Base-by-base conservation (phyloP, 2,113 vertebrate genomes). In the Pagrus major region DNA sequence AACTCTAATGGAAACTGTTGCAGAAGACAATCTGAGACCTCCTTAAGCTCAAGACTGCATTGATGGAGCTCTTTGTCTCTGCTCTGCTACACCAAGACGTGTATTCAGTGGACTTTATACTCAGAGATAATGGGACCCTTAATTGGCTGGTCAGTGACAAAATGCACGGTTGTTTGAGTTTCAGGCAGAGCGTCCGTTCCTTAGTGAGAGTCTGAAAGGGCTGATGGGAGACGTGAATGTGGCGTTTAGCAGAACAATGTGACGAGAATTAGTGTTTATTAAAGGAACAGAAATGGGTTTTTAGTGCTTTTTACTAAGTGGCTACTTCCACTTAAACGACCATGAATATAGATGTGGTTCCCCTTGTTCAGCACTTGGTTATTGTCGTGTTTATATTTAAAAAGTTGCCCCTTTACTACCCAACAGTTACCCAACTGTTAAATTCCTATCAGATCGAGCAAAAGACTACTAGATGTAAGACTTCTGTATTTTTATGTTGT, bases 31-130 rank as follows among this genome's bases (percentile, higher is more conserved):
- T 80, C 59, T 0, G 11, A 83, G 73, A 10, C 25, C 76, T 82
- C 65, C 69, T 89, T 69, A 54, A 61, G 52, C 80, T 90, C n/a
- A 33, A 88, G 83, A 64, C 84, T 74, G 60, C 78, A 73, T 59
- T 78, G 87, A 80, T 80, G 74, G 60, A 0, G 39, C 46, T 80
- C 86, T 89, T 93, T 93, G 87, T 90, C 70, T 90, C 64, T 27
- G 70, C 9, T 44, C 65, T 55, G 81, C 75, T 37, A 71, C 85
- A 81, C 76, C 79, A 80, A 90, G 78, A 86, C 65, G 77, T 82
- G 89, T 56, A 87, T 93, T 93, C 89, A 91, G 76, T 76, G 72
- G 80, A 88, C 79, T 80, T 80, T 84, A 87, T 85, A 54, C 86
- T 84, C 55, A 27, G 37, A 76, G 83, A 91, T 91, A 93, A 93